These are phyloP conservation scores for Odocoileus virginianus DNA, from an alignment of 2,113 vertebrate genomes.

Conservation along the genomic window DNA sequence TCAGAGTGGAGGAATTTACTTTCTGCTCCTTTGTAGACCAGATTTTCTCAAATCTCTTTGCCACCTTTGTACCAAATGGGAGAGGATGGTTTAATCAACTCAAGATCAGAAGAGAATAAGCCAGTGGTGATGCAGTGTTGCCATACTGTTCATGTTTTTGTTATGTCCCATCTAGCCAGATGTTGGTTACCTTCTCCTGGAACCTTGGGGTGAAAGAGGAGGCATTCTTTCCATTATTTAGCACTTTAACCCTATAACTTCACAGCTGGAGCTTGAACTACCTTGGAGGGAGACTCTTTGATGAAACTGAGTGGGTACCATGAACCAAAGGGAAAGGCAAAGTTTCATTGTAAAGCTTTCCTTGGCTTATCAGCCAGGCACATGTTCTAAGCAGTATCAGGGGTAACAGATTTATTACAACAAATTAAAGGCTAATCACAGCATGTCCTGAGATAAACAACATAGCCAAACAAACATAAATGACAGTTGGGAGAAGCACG, in stretches of 20 bases:
- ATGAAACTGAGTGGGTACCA: not conserved
- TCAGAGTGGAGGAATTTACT: not conserved
- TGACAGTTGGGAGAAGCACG: not conserved
- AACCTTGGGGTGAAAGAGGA: not conserved
- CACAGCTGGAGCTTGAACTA: not conserved
- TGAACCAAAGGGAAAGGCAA: not conserved
- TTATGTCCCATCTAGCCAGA: not conserved
- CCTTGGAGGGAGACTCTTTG: not conserved
- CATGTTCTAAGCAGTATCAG: not conserved
- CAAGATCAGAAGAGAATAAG: not conserved
- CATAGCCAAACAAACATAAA: slow-evolving; percentile 7
- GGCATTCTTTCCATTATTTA: not conserved
- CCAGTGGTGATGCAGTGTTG: rapidly evolving
- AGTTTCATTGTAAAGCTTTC: slow-evolving; percentile 36
- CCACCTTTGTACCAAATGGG: not conserved
- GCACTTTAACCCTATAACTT: not conserved
- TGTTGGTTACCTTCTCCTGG: not conserved
- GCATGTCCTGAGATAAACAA: slow-evolving; percentile 34
- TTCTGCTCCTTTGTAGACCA: not conserved
- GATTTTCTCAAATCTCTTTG: not conserved
- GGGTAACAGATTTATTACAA: slow-evolving; percentile 37
- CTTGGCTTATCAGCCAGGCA: slow-evolving; percentile 17
- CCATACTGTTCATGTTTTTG: not conserved
- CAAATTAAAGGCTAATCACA: slow-evolving; percentile 49
- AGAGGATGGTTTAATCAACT: not conserved